Evolutionary conservation across 2,113 vertebrate species (phyloP).

Genomic region (Rhadina sibilatrix): DNA sequence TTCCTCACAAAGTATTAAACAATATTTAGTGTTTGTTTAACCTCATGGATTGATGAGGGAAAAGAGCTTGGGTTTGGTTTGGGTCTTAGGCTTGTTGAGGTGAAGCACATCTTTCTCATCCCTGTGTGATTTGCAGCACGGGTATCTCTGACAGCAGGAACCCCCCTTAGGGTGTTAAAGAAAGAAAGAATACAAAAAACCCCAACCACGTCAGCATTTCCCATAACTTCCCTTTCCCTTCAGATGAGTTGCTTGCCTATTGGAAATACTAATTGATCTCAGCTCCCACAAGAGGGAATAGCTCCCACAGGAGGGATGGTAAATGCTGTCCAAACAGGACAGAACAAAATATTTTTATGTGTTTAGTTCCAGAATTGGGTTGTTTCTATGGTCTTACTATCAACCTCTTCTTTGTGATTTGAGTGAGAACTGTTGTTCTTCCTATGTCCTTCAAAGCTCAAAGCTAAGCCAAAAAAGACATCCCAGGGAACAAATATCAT

Average conservation of each 20-base stretch:
- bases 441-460: neutral
- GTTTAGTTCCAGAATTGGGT: neutral
- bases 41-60: neutral
- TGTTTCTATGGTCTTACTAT: neutral
- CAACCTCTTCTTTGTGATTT: neutral
- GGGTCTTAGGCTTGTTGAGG: neutral
- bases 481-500: neutral
- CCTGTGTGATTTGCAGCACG: neutral
- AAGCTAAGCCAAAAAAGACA: neutral
- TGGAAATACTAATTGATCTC: neutral
- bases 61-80: neutral
- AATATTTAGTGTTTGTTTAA: neutral
- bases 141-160: neutral
- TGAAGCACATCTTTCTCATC: neutral
- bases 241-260: neutral
- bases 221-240: neutral
- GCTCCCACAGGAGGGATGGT: neutral
- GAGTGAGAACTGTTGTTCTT: neutral
- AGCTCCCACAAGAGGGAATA: neutral
- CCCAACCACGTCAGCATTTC: neutral
- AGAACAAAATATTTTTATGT: neutral
- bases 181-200: neutral
- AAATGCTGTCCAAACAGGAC: neutral
- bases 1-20: neutral
- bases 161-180: neutral